Conservation (phyloP, 1,140 invertebrate species). For the Apolygus lucorum region DNA sequence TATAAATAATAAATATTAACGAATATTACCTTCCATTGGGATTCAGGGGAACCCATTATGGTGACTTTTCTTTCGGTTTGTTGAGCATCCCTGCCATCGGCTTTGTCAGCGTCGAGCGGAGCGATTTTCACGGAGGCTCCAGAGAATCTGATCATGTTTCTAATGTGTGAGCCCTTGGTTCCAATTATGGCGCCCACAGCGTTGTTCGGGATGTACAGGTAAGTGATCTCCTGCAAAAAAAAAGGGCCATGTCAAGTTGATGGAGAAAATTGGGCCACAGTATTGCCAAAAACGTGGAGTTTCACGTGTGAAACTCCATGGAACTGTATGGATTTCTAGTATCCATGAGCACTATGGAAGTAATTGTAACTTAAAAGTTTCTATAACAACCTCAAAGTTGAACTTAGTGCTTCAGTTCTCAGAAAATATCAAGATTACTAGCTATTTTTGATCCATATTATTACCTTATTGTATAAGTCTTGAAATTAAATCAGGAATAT, state of each 20-base stretch:
- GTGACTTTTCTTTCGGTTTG: conserved; percentile 87
- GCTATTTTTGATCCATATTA: too few relatives aligned
- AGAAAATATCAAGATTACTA: too few relatives aligned
- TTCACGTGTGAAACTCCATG: too few relatives aligned
- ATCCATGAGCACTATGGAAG: too few relatives aligned
- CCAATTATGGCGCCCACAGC: conserved; percentile 96
- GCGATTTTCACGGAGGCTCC: conserved; percentile 91
- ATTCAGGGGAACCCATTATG: conserved; percentile 86
- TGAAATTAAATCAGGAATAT: neutral
- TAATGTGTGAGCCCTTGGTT: conserved; percentile 90
- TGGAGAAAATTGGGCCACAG: too few relatives aligned
- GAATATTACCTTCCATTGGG: conserved; percentile 89
- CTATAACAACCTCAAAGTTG: too few relatives aligned
- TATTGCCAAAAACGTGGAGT: too few relatives aligned
- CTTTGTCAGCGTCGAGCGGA: conserved; percentile 69
- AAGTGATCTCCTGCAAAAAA: conserved; percentile 69
- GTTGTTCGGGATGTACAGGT: conserved; percentile 92
- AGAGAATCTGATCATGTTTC: conserved; percentile 93
- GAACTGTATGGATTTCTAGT: too few relatives aligned
- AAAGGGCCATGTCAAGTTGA: too few relatives aligned
- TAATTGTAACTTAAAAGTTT: too few relatives aligned
- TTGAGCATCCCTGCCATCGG: conserved; percentile 43
- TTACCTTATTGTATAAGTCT: too few relatives aligned
- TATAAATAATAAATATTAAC: neutral
- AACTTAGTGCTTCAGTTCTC: too few relatives aligned